Conservation (phyloP, 2,113 vertebrate genomes). For the Nestor notabilis region DNA sequence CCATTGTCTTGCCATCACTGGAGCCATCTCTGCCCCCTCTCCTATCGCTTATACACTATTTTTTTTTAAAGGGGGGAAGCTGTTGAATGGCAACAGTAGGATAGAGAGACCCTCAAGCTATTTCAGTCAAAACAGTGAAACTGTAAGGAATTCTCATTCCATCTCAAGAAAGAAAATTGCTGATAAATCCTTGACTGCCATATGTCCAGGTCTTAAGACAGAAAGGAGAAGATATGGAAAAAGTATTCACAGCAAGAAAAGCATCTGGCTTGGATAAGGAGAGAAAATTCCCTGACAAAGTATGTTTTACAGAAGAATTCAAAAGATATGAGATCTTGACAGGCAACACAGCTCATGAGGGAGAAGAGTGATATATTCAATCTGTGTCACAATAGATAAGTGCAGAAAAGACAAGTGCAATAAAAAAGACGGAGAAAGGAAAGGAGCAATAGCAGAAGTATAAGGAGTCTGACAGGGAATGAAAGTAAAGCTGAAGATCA, state of each 20-base stretch:
- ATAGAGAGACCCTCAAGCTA: background rate
- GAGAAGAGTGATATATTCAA: background rate
- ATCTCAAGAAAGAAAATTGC: conserved; percentile 12
- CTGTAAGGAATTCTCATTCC: background rate
- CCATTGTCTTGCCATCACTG: background rate
- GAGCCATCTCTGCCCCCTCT: background rate
- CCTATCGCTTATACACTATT: background rate
- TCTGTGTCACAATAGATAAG: background rate
- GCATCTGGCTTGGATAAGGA: conserved; percentile 36
- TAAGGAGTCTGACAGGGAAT: background rate
- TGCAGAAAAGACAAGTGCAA: background rate
- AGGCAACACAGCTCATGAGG: background rate
- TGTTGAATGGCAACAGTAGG: background rate
- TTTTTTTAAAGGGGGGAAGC: background rate
- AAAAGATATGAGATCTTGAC: conserved; percentile 10
- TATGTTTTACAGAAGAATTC: conserved; percentile 24
- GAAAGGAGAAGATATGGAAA: background rate
- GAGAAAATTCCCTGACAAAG: conserved; percentile 16
- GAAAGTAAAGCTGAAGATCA: background rate
- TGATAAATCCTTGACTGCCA: background rate
- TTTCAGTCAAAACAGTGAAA: background rate
- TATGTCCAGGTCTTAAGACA: background rate
- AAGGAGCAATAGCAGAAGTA: background rate
- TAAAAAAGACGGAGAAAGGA: background rate
- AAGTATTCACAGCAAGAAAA: background rate